These are phyloP conservation scores for Dreissena rostriformis DNA, from an alignment of 1,140 invertebrate species.

Conservation along the genomic window DNA sequence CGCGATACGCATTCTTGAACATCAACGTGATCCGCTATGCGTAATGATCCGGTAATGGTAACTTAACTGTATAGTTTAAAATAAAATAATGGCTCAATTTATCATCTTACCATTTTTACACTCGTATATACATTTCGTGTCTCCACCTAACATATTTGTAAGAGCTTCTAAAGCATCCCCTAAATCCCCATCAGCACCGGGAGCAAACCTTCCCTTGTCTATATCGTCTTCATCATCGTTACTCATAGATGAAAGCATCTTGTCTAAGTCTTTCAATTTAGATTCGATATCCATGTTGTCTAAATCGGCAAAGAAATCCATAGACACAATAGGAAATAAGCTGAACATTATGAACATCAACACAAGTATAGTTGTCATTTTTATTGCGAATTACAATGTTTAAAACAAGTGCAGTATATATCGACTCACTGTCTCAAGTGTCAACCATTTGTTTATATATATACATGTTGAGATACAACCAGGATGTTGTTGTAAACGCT, in stretches of 20 bases:
- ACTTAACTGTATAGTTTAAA: neutral
- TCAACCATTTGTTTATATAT: too few relatives aligned
- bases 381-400: too few relatives aligned
- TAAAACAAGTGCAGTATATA: too few relatives aligned
- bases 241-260: constrained; percentile 5
- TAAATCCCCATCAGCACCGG: neutral
- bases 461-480: too few relatives aligned
- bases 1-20: neutral
- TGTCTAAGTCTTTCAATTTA: constrained; percentile 34
- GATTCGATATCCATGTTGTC: constrained; percentile 43
- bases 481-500: too few relatives aligned
- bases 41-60: too few relatives aligned
- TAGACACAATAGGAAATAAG: too few relatives aligned
- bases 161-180: constrained; percentile 23
- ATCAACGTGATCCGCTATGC: too few relatives aligned
- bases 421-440: too few relatives aligned
- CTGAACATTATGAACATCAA: too few relatives aligned
- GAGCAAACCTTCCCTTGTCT: neutral
- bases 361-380: too few relatives aligned
- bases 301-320: constrained; percentile 38
- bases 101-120: constrained; percentile 19
- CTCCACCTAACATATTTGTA: neutral
- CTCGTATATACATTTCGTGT: constrained; percentile 19
- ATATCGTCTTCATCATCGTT: neutral
- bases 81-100: neutral